Evolutionary conservation across 2,888 invertebrate genomes (phyloP), one percentile per base, ranked within the genome.

Genomic region (Adineta ricciae): DNA sequence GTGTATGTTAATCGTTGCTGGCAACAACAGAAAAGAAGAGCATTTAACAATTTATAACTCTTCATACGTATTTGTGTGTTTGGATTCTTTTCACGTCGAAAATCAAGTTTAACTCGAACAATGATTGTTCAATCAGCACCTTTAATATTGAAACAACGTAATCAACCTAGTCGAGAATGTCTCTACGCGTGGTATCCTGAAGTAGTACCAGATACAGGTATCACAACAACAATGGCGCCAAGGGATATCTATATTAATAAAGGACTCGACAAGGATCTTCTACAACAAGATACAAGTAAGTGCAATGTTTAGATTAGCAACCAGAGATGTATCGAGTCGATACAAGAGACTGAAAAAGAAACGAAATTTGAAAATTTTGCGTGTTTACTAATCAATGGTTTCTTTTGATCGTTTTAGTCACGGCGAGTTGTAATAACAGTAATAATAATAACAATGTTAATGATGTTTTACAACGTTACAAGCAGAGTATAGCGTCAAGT

Each of bases 111-210:
- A 64, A 16, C 16, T 36, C 32, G 27, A 64, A 64, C 32, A 32
- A 64, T 64, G 64, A 64, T 64, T 32, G 64, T 64, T 64, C 64
- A 64, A 64, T 64, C 64, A 19, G 16, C 64, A 32, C 64, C 64
- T 32, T 4, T 64, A 14, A 64, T 27, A 64, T 32, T 64, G 19
- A 64, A 64, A 64, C 32, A 64, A 32, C 78, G 78, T 3, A 78
- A 78, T 78, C 78, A 78, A 78, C 36, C n/a, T 38, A 41, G n/a
- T 78, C 78, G 78, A 41, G 78, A 78, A 78, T 78, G 78, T 78
- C 41, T 78, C 24, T 78, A 78, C 41, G 78, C 78, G 41, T 78
- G 78, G 78, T 78, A 78, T 78, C 78, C 78, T 24, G 78, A 78
- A 41, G 41, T 78, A 41, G n/a, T 41, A n/a, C 21, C 41, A 9